These are phyloP conservation scores for Trachymyrmex cornetzi DNA, from an alignment of 1,140 invertebrate species.

Conservation along the genomic window DNA sequence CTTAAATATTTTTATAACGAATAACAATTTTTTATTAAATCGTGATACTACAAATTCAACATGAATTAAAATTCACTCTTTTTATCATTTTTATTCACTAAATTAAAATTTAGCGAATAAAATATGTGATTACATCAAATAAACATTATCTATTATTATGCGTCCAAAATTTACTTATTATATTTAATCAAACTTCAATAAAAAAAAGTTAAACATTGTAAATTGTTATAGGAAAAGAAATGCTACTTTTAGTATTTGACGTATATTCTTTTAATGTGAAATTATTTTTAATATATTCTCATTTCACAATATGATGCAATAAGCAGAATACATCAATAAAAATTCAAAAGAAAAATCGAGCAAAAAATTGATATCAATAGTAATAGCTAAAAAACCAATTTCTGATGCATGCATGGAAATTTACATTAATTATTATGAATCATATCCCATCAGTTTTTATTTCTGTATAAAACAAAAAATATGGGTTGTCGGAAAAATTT, in stretches of 20 bases:
- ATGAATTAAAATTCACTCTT: not conserved
- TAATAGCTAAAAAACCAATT: no score
- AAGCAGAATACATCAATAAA: no score
- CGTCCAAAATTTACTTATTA: not conserved
- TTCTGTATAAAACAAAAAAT: not conserved
- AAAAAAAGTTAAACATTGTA: not conserved
- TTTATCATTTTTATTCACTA: slow-evolving; percentile 9
- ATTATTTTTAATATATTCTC: not conserved
- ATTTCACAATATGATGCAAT: slow-evolving; percentile 18
- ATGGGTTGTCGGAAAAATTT: not conserved
- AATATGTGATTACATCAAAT: not conserved
- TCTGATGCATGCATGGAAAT: not conserved
- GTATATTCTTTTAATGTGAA: not conserved
- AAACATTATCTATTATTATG: not conserved
- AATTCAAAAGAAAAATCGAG: no score
- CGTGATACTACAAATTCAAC: not conserved
- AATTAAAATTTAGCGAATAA: not conserved
- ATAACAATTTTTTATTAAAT: slow-evolving; percentile 9
- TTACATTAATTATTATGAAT: not conserved
- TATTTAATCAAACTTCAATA: not conserved
- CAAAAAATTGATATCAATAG: no score
- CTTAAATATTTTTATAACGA: not conserved
- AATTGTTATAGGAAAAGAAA: not conserved
- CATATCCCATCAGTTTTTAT: not conserved
- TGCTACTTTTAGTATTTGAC: no score